Evolutionary conservation across 2,888 invertebrate species (phyloP).

Genomic region (Trichogramma evanescens): DNA sequence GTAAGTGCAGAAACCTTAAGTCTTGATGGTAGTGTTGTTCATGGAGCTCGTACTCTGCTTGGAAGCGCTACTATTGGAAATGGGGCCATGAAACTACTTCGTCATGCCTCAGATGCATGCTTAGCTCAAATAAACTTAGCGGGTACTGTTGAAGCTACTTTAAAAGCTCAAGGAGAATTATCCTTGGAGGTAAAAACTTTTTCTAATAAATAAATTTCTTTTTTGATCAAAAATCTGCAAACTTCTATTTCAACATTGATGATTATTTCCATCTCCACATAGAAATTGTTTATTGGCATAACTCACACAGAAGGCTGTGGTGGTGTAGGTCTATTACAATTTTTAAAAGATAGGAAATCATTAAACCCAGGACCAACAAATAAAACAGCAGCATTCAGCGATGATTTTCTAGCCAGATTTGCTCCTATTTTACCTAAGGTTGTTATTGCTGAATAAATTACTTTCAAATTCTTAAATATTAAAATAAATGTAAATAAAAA

Average conservation of each 20-base stretch:
- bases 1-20: conserved; percentile 64
- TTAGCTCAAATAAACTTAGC: conserved; percentile 69
- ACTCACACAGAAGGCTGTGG: conserved; percentile 53
- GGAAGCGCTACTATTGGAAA: conserved; percentile 64
- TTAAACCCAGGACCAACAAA: conserved; percentile 27
- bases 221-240: not conserved
- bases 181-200: conserved; percentile 64
- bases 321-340: conserved; percentile 41
- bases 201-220: not conserved
- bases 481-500: conserved; percentile 3
- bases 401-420: conserved; percentile 50
- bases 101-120: conserved; percentile 58
- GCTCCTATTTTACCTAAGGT: conserved; percentile 78
- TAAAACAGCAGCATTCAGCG: conserved; percentile 26
- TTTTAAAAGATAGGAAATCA: conserved; percentile 42
- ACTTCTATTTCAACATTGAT: conserved; percentile 1
- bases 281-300: conserved; percentile 62
- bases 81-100: conserved; percentile 57
- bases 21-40: conserved; percentile 63
- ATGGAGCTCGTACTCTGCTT: conserved; percentile 62
- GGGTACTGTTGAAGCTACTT: conserved; percentile 66
- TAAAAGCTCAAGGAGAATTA: conserved; percentile 76
- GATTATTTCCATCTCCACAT: conserved; percentile 33
- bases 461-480: not conserved
- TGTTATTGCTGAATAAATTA: conserved; percentile 13